These are phyloP conservation scores for Cyprinodon variegatus DNA, from an alignment of 2,113 vertebrate species.

Conservation along the genomic window DNA sequence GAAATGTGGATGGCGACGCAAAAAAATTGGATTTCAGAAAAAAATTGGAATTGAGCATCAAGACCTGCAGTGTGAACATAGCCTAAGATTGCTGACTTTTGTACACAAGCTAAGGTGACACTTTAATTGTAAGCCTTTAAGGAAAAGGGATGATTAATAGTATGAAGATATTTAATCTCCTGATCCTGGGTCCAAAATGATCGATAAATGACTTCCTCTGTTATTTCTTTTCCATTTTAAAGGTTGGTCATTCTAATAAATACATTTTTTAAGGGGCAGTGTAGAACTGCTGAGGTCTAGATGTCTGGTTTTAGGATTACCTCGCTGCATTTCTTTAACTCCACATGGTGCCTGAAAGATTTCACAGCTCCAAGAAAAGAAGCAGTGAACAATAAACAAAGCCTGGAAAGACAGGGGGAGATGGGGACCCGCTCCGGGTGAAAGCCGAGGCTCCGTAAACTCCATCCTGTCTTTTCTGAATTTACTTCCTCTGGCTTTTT, in stretches of 20 bases:
- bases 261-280: background rate
- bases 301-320: slow-evolving; percentile 49
- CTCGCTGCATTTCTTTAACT: slow-evolving; percentile 42
- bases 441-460: slow-evolving; percentile 35
- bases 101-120: too few species aligned
- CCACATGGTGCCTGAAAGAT: slow-evolving; percentile 62
- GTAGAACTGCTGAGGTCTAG: background rate
- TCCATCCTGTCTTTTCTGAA: slow-evolving; percentile 49
- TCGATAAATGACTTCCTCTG: background rate
- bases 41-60: too few species aligned
- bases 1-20: too few species aligned
- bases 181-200: background rate
- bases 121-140: too few species aligned
- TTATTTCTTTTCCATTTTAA: background rate
- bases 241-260: background rate
- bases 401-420: slow-evolving; percentile 6
- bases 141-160: too few species aligned
- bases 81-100: too few species aligned
- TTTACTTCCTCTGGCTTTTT: slow-evolving; percentile 53
- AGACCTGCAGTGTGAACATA: too few species aligned
- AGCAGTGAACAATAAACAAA: slow-evolving; percentile 14
- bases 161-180: too few species aligned
- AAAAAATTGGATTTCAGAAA: too few species aligned
- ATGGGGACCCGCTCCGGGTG: slow-evolving; percentile 42
- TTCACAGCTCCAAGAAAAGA: slow-evolving; percentile 45